Base-by-base conservation (phyloP, 2,797 vertebrate species). In the Garrulus glandarius region DNA sequence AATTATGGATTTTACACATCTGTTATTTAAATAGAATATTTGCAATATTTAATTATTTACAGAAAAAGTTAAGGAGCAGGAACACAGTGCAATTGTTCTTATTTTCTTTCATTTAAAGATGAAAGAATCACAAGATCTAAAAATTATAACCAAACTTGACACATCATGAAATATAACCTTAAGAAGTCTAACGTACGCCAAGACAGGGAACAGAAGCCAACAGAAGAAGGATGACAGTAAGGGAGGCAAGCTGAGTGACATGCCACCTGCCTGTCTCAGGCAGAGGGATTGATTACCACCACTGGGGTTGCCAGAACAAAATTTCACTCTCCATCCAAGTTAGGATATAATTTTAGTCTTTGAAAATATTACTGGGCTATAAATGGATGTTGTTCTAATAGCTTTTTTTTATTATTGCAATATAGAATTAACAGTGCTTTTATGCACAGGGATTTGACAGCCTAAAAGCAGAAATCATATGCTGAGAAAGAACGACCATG, bases 311-410 rank as follows among this genome's bases (percentile, higher is more conserved):
- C 91, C 68, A 95, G 72, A 74, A 52, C 46, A 87, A 91, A 96
- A 95, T 47, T 70, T 76, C 68, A 59, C 53, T 56, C 81, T 47
- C 82, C 2, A 2, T 91, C 89, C 83, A 95, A 96, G 82, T 70
- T 59, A 39, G 17, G 32, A 80, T 77, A 24, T 95, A 96, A 95
- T 96, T 97, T 97, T 94, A 97, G 94, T 82, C 63, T 53, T 95
- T 59, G 57, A 53, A 88, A 85, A 87, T 69, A 93, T 94, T 92
- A 71, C 76, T 53, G 60, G 10, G 36, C 63, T 94, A 95, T 78
- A 94, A 83, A 80, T 10, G 10, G 57, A 69, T 65, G 82, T 69
- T 92, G 36, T 69, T 91, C 65, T 78, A 83, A 81, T 9, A 75
- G 27, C 0, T 60, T 79, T 75, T 76, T 79, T 5, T 80, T 70